Conservation (phyloP, 2,113 vertebrate species). For the Hylia prasina region DNA sequence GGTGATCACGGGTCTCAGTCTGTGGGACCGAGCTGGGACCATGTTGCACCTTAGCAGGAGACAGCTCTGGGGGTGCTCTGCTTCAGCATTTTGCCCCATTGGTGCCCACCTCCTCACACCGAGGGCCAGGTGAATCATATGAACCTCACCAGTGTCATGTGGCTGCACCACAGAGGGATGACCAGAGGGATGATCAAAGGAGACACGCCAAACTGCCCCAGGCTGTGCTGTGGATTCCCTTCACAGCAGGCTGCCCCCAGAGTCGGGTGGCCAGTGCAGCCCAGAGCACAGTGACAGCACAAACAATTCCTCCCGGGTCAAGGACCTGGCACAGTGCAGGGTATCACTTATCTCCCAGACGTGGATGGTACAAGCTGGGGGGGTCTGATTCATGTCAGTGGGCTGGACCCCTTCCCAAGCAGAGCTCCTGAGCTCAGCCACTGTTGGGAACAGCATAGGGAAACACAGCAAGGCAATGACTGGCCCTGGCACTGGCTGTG, state of each 20-base stretch:
- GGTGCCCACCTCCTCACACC: neutral
- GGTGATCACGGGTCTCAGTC: neutral
- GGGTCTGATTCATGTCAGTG: neutral
- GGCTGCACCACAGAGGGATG: neutral
- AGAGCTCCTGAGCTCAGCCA: neutral
- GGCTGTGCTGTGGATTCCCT: neutral
- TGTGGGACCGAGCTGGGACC: neutral
- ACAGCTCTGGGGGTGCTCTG: fast-evolving
- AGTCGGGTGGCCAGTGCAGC: fast-evolving
- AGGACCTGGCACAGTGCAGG: neutral
- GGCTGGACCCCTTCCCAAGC: neutral
- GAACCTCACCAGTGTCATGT: neutral
- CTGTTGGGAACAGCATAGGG: neutral
- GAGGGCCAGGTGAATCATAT: neutral
- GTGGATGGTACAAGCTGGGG: neutral
- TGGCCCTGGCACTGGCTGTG: fast-evolving
- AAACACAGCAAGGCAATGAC: neutral
- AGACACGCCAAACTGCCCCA: neutral
- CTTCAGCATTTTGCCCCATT: neutral
- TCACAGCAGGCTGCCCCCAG: neutral
- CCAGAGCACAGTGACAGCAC: neutral
- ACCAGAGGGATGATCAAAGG: neutral
- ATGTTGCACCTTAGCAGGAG: fast-evolving
- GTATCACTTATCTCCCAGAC: neutral
- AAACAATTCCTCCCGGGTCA: slow-evolving; percentile 23